phyloP scores from a whole-genome alignment of 1,140 invertebrate species.

The Dinoponera quadriceps region DNA sequence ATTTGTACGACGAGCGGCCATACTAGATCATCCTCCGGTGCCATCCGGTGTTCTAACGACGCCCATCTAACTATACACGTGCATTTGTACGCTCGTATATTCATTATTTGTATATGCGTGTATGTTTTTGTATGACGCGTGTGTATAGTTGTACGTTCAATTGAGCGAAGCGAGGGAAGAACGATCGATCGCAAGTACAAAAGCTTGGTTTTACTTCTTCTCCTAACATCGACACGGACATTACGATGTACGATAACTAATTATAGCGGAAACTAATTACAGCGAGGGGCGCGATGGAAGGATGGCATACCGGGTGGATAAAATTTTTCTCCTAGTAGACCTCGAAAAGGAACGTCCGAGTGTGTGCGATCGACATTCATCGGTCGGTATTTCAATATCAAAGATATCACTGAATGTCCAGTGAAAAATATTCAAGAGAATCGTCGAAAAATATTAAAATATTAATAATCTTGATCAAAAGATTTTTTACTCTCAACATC shows the following conservation, averaged over 20 bases:
- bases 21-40: neutral
- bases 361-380: slow-evolving; percentile 20
- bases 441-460: neutral
- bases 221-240: slow-evolving; percentile 68
- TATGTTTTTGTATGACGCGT: neutral
- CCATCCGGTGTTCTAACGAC: slow-evolving; percentile 50
- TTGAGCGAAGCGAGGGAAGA: slow-evolving; percentile 75
- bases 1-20: neutral
- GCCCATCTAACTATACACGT: slow-evolving; percentile 8
- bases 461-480: neutral
- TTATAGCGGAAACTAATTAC: slow-evolving; percentile 47
- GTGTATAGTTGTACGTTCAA: slow-evolving; percentile 14
- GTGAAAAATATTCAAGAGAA: neutral
- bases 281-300: slow-evolving; percentile 19
- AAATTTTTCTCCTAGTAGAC: neutral
- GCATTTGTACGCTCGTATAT: slow-evolving; percentile 29
- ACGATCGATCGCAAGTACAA: slow-evolving; percentile 79
- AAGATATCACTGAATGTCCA: neutral
- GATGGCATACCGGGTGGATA: slow-evolving; percentile 21
- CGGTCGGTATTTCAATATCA: neutral
- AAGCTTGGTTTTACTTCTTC: slow-evolving; percentile 73
- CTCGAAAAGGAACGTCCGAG: neutral
- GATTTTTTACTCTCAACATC: too few species aligned
- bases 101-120: slow-evolving; percentile 1
- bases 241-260: slow-evolving; percentile 50